Evolutionary conservation across 2,888 invertebrate genomes (phyloP), one percentile per base, ranked within the genome.

Genomic region (Agriopis leucophaearia): DNA sequence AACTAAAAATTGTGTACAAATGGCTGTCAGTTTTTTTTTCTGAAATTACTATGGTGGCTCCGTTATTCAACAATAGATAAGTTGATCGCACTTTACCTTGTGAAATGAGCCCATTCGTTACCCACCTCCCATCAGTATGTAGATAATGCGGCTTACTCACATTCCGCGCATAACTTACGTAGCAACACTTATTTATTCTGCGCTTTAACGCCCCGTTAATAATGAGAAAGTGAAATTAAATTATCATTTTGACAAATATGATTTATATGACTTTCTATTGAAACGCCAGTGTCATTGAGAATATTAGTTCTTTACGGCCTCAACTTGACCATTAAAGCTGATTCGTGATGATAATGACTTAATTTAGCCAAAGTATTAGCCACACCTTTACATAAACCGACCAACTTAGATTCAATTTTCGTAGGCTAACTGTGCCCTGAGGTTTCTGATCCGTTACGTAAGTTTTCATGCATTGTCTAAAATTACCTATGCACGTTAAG

Each of bases 21-120:
- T 16, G 35, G 13, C 38, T 40, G 40, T 12, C 16, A 12, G 54
- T 16, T 40, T 18, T 18, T 18, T 18, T 8, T 81, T 80, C 83
- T 78, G n/a, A n/a, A 55, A 42, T 27, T 18, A 27, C n/a, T 42
- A 18, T 27, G 8, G 55, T 55, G 42, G 40, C 42, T 55, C 55
- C 55, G 12, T 44, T 27, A 13, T 9, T n/a, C 4, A 18, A 55
- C 8, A 12, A n/a, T 13, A 36, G 8, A n/a, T n/a, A 38, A 54
- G 55, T 42, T 44, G 55, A 12, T 55, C 13, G 55, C 80, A 74
- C 13, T 27, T 27, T 55, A 42, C 42, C 81, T 91, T 91, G 88
- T 90, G 91, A 92, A 92, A 92, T 84, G 87, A 85, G 84, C 79
- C 84, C 86, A 89, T 88, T 91, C 83, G 85, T 84, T 86, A 83